A percentile compares a stretch with the other conserved stretches of the same genome.
Evolutionary conservation across 2,888 invertebrate genomes (phyloP).

Genomic region (Chalcosyrphus nemorum): DNA sequence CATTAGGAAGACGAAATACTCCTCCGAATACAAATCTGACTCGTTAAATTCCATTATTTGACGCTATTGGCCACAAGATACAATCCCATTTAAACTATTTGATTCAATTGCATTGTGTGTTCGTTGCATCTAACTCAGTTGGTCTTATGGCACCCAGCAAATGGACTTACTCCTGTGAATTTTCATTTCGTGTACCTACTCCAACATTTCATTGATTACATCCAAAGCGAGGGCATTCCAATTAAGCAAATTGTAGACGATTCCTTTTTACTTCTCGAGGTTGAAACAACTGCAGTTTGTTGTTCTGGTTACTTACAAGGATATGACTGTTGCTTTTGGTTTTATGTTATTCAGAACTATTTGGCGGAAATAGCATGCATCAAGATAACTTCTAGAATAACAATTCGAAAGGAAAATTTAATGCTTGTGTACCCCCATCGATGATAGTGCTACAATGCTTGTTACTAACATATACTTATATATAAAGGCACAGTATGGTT

Average conservation of each 20-base stretch:
- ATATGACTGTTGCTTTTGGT: neutral
- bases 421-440: neutral
- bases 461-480: neutral
- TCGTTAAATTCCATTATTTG: no score
- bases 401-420: constrained; percentile 8
- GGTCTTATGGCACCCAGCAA: no score
- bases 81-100: no score
- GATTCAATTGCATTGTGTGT: no score
- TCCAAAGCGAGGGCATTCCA: constrained; percentile 14
- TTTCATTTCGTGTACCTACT: constrained; percentile 11
- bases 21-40: no score
- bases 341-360: neutral
- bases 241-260: constrained; percentile 34
- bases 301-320: neutral
- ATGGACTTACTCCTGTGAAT: constrained; percentile 2
- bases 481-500: constrained; percentile 12
- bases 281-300: neutral
- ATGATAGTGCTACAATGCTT: neutral
- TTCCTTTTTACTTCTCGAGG: neutral
- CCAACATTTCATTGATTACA: constrained; percentile 21
- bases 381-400: constrained; percentile 33
- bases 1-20: no score
- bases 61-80: no score
- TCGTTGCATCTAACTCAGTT: no score
- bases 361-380: constrained; percentile 19